Evolutionary conservation across 1,140 invertebrate genomes (phyloP).

Genomic region (Psix sp.): DNA sequence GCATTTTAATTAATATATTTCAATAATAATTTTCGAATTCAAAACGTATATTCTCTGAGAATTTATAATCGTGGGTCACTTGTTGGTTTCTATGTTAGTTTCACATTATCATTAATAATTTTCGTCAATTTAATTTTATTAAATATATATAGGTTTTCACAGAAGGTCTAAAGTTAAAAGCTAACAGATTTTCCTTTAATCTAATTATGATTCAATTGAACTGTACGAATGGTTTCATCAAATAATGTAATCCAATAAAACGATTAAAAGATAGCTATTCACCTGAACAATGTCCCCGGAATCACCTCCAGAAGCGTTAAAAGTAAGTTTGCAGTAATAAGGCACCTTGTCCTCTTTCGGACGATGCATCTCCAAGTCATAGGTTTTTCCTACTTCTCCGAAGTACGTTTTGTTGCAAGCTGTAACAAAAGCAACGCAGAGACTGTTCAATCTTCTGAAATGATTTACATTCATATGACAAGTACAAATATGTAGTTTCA

Average conservation of each 20-base stretch:
- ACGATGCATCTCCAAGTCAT: constrained; percentile 87
- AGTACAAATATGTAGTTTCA: constrained; percentile 34
- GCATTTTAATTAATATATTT: too few relatives aligned
- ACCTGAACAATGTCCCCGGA: constrained; percentile 92
- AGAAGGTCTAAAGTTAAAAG: too few relatives aligned
- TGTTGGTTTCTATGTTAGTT: too few relatives aligned
- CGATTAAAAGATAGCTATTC: constrained; percentile 26
- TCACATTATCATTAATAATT: too few relatives aligned
- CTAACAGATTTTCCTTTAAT: too few relatives aligned
- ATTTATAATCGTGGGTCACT: too few relatives aligned
- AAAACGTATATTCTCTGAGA: too few relatives aligned
- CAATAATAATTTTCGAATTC: too few relatives aligned
- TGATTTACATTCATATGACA: constrained; percentile 47
- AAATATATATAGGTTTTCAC: too few relatives aligned
- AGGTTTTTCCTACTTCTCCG: constrained; percentile 88
- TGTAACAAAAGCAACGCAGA: constrained; percentile 76
- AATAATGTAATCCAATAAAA: not conserved
- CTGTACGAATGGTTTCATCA: not conserved
- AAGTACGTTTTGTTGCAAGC: constrained; percentile 92
- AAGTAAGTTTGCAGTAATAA: constrained; percentile 90
- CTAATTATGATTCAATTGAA: not conserved
- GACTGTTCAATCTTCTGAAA: constrained; percentile 46
- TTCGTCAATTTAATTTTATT: too few relatives aligned
- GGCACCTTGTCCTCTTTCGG: constrained; percentile 89
- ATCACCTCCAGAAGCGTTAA: constrained; percentile 88